Percentiles rank a stretch among this genome's conserved stretches.
Conservation (phyloP, 2,888 invertebrate genomes). For the Leucophenga maculata region DNA sequence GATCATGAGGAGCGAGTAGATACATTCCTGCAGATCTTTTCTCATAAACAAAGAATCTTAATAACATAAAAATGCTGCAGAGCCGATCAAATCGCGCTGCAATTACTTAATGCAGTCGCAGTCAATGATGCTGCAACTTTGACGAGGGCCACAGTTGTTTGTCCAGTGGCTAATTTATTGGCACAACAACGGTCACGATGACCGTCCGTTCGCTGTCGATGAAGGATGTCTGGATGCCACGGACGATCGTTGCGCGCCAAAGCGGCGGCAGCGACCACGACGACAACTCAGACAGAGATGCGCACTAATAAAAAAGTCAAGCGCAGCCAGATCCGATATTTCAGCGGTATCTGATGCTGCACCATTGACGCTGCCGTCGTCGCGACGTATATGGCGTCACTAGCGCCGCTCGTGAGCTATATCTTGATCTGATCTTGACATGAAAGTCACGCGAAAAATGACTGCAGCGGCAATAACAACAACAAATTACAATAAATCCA, state of each 20-base stretch:
- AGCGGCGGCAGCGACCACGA: neutral
- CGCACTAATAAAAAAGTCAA: too few relatives aligned
- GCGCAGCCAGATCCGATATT: too few relatives aligned
- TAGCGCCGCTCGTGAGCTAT: conserved; percentile 44
- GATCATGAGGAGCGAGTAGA: too few relatives aligned
- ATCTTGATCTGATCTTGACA: conserved; percentile 43
- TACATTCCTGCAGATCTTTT: too few relatives aligned
- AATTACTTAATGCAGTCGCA: too few relatives aligned
- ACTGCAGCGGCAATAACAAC: conserved; percentile 29
- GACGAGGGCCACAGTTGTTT: neutral
- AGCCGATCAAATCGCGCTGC: too few relatives aligned
- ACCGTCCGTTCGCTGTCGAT: too few relatives aligned
- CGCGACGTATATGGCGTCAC: conserved; percentile 14
- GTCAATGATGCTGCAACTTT: too few relatives aligned
- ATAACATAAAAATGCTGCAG: too few relatives aligned
- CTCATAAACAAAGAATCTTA: too few relatives aligned
- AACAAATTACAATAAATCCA: conserved; percentile 1
- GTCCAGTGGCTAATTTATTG: conserved; percentile 4
- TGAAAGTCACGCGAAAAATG: conserved; percentile 58
- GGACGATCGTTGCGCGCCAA: neutral
- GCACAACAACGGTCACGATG: neutral
- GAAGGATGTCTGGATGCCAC: too few relatives aligned
- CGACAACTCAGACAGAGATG: too few relatives aligned
- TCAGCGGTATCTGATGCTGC: neutral
- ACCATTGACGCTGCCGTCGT: neutral